Conservation (phyloP, 2,797 vertebrate genomes). For the Pteronotus mesoamericanus region DNA sequence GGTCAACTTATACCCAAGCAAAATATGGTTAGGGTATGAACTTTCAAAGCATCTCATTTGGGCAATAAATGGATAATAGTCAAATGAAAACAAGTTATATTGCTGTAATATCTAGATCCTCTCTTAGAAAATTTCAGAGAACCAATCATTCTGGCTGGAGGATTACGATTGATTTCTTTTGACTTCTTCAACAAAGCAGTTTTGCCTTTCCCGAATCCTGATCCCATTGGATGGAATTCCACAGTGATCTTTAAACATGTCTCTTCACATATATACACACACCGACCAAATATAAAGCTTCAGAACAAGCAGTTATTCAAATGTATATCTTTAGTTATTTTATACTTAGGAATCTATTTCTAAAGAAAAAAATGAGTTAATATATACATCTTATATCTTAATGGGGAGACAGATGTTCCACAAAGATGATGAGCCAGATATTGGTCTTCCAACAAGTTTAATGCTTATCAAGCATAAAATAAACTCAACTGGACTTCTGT, state of each 20-base stretch:
- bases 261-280: background rate
- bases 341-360: background rate
- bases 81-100: conserved; percentile 21
- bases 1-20: background rate
- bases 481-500: background rate
- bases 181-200: conserved; percentile 11
- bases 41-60: background rate
- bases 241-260: background rate
- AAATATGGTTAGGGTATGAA: background rate
- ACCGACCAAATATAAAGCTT: background rate
- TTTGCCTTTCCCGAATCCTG: background rate
- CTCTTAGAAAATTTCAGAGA: conserved; percentile 14
- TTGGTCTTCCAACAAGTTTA: background rate
- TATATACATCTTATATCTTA: background rate
- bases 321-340: background rate
- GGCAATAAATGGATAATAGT: background rate
- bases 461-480: background rate
- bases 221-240: background rate
- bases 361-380: background rate
- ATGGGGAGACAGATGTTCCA: background rate
- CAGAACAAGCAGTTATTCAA: background rate
- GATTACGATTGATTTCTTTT: background rate
- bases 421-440: background rate
- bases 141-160: background rate
- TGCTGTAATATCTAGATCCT: background rate